Evolutionary conservation across 2,888 invertebrate genomes (phyloP), one percentile per base, ranked within the genome.

Genomic region (Aphodius granarius): DNA sequence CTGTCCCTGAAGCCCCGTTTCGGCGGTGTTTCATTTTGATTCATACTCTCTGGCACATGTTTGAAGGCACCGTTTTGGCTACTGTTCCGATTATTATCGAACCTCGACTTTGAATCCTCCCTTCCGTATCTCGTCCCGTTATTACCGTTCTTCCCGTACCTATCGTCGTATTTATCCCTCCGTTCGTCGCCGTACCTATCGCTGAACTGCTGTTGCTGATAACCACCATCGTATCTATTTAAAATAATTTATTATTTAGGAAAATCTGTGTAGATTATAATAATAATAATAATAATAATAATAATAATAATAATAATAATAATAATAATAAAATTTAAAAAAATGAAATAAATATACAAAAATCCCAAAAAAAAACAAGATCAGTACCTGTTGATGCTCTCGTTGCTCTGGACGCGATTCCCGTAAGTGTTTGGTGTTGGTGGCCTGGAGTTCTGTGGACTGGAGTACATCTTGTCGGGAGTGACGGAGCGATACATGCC

Each of bases 391-490:
- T 79, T 73, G 5, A 84, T 78, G 78, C 82, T 83, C 76, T 84
- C 84, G 71, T 79, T 82, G 74, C 84, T 84, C 66, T 81, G 79
- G n/a, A 80, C 78, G 71, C 76, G 77, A 65, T 76, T 76, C 20
- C 70, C 74, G 65, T 76, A 79, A 4, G 75, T 74, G 17, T 76
- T 78, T 17, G 87, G 87, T 5, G 87, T 86, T 3, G 83, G 82
- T 3, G 87, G 85, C 43, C 86, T 81, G 2, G 86, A 87, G 80
- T 82, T 85, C 63, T 79, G 81, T 3, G 86, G 86, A 76, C 86
- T 86, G 65, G 79, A 74, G 66, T 79, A 75, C 66, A 81, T 85
- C 79, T 86, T 86, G 79, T 89, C 89, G 17, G 89, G 89, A 62
- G 89, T 89, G 74, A 84, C 83, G 68, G 88, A 86, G 78, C 88